Evolutionary conservation across 2,797 vertebrate genomes (phyloP).

Genomic region (Protonibea diacanthus): DNA sequence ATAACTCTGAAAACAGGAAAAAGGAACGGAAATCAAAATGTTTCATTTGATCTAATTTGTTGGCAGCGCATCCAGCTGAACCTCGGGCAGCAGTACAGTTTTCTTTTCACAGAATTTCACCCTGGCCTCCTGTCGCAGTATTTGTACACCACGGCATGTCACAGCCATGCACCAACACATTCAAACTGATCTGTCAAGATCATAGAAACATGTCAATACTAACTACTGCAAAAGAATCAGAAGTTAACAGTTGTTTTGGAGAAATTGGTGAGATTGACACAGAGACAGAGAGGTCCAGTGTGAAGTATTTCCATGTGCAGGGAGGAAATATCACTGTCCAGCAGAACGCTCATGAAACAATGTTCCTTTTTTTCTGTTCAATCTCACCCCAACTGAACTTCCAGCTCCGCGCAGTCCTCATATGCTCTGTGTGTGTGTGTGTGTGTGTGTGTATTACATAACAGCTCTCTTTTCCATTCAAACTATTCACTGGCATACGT

Average conservation of each 20-base stretch:
- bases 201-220: constrained; percentile 13
- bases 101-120: constrained; percentile 16
- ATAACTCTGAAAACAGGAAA: neutral
- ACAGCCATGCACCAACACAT: neutral
- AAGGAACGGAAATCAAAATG: neutral
- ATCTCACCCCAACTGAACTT: constrained; percentile 68
- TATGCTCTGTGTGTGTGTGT: constrained; percentile 39
- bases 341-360: constrained; percentile 57
- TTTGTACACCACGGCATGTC: neutral
- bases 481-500: constrained; percentile 23
- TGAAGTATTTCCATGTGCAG: constrained; percentile 33
- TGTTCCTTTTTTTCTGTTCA: constrained; percentile 64
- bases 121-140: neutral
- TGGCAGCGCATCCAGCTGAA: constrained; percentile 11
- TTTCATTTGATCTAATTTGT: constrained; percentile 10
- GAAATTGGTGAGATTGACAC: constrained; percentile 18
- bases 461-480: constrained; percentile 52
- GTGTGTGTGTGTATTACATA: constrained; percentile 53
- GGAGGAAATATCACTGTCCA: constrained; percentile 55
- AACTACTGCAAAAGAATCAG: neutral
- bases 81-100: constrained; percentile 1
- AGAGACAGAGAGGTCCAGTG: constrained; percentile 21
- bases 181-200: constrained; percentile 11
- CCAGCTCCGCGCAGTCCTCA: constrained; percentile 55
- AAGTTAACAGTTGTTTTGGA: constrained; percentile 33